Base-by-base conservation (phyloP, 2,888 invertebrate genomes). In the Drosophila cracens region DNA sequence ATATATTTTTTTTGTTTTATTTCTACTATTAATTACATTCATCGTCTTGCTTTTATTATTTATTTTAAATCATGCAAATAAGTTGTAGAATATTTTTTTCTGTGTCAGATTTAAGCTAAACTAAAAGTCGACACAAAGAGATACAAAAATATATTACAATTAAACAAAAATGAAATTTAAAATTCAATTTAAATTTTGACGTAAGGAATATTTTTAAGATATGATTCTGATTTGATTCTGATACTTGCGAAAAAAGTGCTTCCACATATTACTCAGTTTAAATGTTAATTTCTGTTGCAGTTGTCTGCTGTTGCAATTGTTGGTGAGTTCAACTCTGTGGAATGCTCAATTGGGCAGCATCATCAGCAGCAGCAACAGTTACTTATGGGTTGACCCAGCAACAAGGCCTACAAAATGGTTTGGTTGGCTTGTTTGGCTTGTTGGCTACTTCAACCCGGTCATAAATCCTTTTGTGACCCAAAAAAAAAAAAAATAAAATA, bases 381-480 rank as follows among this genome's bases (percentile, higher is more conserved):
- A 63, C 65, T 73, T 65, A 78, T 60, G 59, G 63, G 60, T 61
- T 65, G 65, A 72, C 68, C 67, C 48, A 53, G 68, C 69, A 46
- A 40, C 52, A 80, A 62, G 40, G 59, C 66, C 58, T 61, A 56
- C 34, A 62, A 77, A 27, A 61, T 63, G 60, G 43, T 31, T 56
- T 52, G 48, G 33, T 34, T 36, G 54, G 48, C 31, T 66, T 11
- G 31, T 21, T 33, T 34, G 51, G 46, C 34, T 66, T 10, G 18
- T 34, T 36, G 54, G 40, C 34, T 66, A 54, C 34, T 36, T 74
- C 56, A 70, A n/a, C 53, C 52, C 31, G 57, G 11, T 40, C 74
- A 89, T 89, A 89, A 85, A 85, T 85, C 72, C 79, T 81, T 74
- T 69, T 64, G 82, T 83, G 82, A 85, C 78, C 84, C 84, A n/a